Conservation (phyloP, 1,140 invertebrate genomes). For the Polypedilum pembai region DNA sequence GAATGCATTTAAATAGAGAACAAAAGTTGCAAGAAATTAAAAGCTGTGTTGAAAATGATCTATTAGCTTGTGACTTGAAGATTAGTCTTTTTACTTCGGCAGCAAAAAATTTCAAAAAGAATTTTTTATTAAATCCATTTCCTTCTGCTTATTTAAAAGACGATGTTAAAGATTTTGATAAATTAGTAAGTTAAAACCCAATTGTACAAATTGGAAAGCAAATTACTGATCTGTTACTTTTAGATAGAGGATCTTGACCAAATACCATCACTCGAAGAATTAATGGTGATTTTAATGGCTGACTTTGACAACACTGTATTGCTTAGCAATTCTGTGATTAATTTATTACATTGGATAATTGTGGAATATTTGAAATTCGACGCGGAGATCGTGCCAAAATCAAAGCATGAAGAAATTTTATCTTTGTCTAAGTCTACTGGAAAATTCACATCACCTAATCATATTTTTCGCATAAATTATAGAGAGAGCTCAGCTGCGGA, state of each 20-base stretch:
- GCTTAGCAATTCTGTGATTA: background rate
- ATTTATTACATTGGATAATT: background rate
- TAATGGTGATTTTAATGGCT: background rate
- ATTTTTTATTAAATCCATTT: background rate
- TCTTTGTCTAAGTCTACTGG: background rate
- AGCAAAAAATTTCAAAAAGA: background rate
- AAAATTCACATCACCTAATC: background rate
- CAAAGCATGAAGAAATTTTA: background rate
- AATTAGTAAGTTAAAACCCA: background rate
- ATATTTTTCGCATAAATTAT: background rate
- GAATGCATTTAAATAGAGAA: background rate
- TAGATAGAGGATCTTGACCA: background rate
- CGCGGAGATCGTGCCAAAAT: background rate
- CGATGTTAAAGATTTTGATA: background rate
- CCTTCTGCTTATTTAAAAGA: background rate
- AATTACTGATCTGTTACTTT: no score
- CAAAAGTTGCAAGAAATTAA: background rate
- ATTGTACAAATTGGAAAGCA: background rate
- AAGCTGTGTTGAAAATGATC: background rate
- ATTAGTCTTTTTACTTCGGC: background rate
- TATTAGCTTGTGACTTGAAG: background rate
- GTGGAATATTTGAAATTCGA: background rate
- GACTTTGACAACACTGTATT: background rate
- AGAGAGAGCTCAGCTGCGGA: background rate
- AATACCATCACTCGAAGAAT: background rate